phyloP scores from a whole-genome alignment of 2,113 vertebrate species.

The Antigone vipio region DNA sequence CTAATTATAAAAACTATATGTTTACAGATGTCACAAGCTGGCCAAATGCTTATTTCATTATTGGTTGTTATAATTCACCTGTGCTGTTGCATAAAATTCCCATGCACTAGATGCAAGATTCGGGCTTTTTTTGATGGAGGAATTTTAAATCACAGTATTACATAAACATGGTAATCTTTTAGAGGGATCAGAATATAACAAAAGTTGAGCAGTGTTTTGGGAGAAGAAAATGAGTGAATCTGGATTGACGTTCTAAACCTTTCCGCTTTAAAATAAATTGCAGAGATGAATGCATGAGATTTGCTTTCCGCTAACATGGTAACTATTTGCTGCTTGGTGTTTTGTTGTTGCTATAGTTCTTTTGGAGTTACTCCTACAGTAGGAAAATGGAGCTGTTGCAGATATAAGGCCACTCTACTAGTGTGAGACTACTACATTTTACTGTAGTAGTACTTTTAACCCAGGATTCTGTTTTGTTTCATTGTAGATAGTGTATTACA shows the following conservation, averaged over 20 bases:
- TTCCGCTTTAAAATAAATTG: neutral
- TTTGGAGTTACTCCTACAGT: neutral
- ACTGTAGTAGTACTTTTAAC: neutral
- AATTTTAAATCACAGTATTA: neutral
- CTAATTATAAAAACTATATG: neutral
- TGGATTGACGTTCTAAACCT: neutral
- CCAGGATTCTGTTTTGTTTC: neutral
- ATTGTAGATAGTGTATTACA: neutral
- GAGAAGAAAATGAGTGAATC: neutral
- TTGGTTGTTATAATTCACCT: neutral
- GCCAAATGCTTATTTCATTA: neutral
- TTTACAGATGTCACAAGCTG: neutral
- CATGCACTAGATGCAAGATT: neutral
- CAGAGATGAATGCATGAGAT: neutral
- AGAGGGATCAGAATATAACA: neutral
- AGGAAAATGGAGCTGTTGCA: neutral
- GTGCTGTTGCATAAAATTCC: neutral
- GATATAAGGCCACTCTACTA: neutral
- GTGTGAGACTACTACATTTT: neutral
- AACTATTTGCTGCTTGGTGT: neutral
- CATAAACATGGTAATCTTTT: neutral
- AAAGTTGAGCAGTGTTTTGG: neutral
- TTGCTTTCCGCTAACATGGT: neutral
- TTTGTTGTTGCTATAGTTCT: neutral
- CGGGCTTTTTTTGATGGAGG: neutral